A percentile compares a stretch with the other conserved stretches of the same genome.
phyloP scores from a whole-genome alignment of 2,888 invertebrate genomes.

The Tuberolachnus salignus region DNA sequence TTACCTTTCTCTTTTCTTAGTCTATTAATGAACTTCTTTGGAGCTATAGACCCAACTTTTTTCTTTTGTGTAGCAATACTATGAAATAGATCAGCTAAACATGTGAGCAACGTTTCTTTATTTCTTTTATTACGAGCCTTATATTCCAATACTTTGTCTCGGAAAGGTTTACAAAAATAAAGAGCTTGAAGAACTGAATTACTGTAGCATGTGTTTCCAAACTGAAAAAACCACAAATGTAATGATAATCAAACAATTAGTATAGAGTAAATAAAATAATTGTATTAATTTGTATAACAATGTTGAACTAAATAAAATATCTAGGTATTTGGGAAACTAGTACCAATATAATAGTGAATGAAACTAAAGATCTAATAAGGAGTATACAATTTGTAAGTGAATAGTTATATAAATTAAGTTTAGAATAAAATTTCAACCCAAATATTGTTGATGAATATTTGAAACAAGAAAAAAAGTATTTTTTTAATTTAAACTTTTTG shows the following conservation, averaged over 20 bases:
- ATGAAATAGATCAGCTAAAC: conserved; percentile 97
- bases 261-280: too few species aligned
- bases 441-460: too few species aligned
- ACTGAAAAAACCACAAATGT: conserved; percentile 69
- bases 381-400: not conserved
- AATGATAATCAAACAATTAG: conserved; percentile 2
- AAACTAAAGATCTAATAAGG: too few species aligned
- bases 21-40: conserved; percentile 98
- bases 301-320: too few species aligned
- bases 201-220: conserved; percentile 99
- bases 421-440: not conserved
- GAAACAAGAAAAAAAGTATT: too few species aligned
- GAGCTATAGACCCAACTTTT: conserved; percentile 98
- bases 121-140: conserved; percentile 94
- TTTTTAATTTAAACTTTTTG: too few species aligned
- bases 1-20: conserved; percentile 96
- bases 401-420: not conserved
- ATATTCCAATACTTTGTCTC: conserved; percentile 97
- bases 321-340: too few species aligned
- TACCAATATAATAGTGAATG: not conserved
- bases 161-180: conserved; percentile 98
- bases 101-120: conserved; percentile 96
- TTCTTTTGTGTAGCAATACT: conserved; percentile 99
- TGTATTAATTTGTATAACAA: too few species aligned
- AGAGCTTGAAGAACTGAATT: conserved; percentile 99